These are phyloP conservation scores for Zootoca vivipara DNA, from an alignment of 2,113 vertebrate species.

Conservation along the genomic window DNA sequence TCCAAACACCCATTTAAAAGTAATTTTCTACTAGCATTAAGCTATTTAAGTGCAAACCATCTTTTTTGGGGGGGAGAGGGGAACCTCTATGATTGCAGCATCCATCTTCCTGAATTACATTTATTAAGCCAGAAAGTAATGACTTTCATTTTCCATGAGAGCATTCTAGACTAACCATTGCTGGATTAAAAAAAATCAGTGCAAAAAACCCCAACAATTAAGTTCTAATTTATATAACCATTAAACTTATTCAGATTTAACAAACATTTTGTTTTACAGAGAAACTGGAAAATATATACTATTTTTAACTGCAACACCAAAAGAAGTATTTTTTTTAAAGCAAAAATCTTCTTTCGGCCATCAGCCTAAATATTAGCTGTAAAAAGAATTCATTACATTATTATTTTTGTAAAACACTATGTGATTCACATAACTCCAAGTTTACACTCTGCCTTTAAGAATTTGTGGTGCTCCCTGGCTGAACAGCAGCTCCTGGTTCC, in stretches of 20 bases:
- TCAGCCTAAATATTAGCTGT: constrained; percentile 62
- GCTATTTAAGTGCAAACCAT: constrained; percentile 94
- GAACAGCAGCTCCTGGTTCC: constrained; percentile 87
- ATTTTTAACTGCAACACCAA: constrained; percentile 74
- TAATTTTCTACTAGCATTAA: constrained; percentile 84
- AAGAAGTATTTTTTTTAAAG: constrained; percentile 58
- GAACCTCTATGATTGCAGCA: constrained; percentile 86
- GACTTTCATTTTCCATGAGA: constrained; percentile 75
- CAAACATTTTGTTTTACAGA: constrained; percentile 78
- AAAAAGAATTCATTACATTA: constrained; percentile 62
- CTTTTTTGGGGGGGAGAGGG: constrained; percentile 48
- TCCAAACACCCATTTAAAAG: constrained; percentile 82
- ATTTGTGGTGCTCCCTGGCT: constrained; percentile 86
- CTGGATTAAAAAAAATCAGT: constrained; percentile 81
- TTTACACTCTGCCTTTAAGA: constrained; percentile 72
- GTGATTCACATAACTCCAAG: constrained; percentile 73
- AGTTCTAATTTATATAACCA: constrained; percentile 74
- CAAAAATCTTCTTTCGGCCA: constrained; percentile 70
- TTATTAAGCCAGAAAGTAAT: constrained; percentile 81
- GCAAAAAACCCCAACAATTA: constrained; percentile 83
- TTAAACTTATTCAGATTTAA: constrained; percentile 71
- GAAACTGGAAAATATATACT: constrained; percentile 67
- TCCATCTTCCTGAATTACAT: constrained; percentile 86
- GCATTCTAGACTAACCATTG: constrained; percentile 78
- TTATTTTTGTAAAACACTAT: constrained; percentile 68